Base-by-base conservation (phyloP, 2,113 vertebrate species). In the Phrynosoma platyrhinos region DNA sequence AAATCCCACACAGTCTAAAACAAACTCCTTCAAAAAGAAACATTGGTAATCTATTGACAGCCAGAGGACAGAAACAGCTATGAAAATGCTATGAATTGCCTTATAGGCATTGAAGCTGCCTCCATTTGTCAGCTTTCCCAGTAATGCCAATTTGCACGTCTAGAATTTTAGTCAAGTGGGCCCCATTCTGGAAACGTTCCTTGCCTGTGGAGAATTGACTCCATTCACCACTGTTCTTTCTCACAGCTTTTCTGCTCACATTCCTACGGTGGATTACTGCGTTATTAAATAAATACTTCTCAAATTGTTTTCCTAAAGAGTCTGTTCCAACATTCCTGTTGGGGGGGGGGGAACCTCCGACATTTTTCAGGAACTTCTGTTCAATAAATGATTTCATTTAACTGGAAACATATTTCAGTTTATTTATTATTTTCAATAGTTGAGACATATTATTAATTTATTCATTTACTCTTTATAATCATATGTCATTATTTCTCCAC, bases 271-370 rank as follows among this genome's bases (percentile, higher is more conserved):
- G 82, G 62, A 94, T 88, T 84, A 90, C 80, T 0, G 85, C 92
- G 84, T 87, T 94, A 90, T 95, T 96, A 95, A 97, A 96, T 92
- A 96, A 97, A 94, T 90, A 95, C 94, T 95, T 95, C 93, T 90
- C 95, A 96, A 93, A 95, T 95, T 94, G 90, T 96, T 95, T 96
- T 95, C 92, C 94, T 71, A 30, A 95, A 94, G 79, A 93, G 72
- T 82, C 93, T 89, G 90, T 95, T 87, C 94, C 94, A 97, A 92
- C 80, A 32, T 92, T 92, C 89, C 78, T 13, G 71, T 87, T 84
- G 84, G 79, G 64, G 91, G 90, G 88, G 88, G n/a, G 89, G 91
- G 89, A 91, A 85, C 82, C 89, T 42, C 5, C 5, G 68, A 27
- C 47, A 32, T 55, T 85, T 82, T 94, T 90, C 93, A 94, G 90